Base-by-base conservation (phyloP, 2,113 vertebrate genomes). In the Atrichornis clamosus region DNA sequence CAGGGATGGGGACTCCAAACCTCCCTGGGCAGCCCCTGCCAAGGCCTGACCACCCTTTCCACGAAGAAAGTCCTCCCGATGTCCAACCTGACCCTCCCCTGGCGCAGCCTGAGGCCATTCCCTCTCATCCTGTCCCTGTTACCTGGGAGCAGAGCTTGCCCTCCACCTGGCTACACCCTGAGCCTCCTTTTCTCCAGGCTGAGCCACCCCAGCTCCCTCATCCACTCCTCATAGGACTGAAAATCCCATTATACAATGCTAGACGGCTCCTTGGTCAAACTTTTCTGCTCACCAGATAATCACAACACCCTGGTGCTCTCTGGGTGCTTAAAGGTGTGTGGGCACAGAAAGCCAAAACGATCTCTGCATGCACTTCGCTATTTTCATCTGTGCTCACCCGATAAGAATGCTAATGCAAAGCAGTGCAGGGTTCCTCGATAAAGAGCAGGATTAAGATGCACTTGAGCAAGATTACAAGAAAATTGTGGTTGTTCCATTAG, bases 361-460 rank as follows among this genome's bases (percentile, higher is more conserved):
- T 80, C 18, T 37, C 33, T 44, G 11, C 21, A 5, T 63, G 75
- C 15, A 20, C 19, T 47, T 56, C 24, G 15, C 32, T 84, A 2
- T 50, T 84, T 83, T 33, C 8, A 15, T 65, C 18, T 53, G 2
- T 39, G 15, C 27, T 41, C 52, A 58, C 55, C 50, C 30, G 63
- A 4, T 3, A 28, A 52, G n/a, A 86, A 74, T 7, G 46, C 52
- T 74, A 86, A 59, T 0, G 3, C 9, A 7, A 39, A 92, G 46
- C 30, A 55, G 69, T 58, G 27, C 55, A 62, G 79, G 58, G 55
- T 28, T 70, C 16, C 41, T 59, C 1, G 26, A 19, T 20, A 55
- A 84, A 69, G 50, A 91, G 59, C 50, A 82, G 95, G 74, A 84
- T 96, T 94, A 91, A 39, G 52, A 44, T 68, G 84, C 60, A 77